phyloP scores from a whole-genome alignment of 92 coral and sea anemone genomes.

The Parazoanthus darwini region DNA sequence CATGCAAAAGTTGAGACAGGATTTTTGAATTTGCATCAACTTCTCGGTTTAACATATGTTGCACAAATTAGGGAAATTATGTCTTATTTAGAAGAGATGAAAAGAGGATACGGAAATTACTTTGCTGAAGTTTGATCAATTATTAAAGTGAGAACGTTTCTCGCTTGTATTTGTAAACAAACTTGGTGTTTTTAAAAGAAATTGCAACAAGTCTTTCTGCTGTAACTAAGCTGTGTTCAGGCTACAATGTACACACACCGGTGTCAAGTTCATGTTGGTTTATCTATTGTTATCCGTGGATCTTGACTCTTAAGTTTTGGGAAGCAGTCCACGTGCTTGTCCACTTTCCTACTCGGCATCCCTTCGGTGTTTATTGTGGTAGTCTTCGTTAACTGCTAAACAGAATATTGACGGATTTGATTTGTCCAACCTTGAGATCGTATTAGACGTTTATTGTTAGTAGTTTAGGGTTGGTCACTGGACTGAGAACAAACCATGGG shows the following conservation, averaged over 20 bases:
- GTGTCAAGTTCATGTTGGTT: too few species aligned
- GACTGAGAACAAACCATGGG: neutral
- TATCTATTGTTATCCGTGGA: too few species aligned
- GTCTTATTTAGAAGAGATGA: neutral
- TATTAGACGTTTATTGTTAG: too few species aligned
- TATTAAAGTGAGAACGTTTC: neutral
- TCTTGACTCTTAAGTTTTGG: neutral
- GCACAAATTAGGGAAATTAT: neutral
- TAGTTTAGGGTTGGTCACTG: neutral
- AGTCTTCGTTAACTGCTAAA: neutral
- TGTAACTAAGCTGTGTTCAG: neutral
- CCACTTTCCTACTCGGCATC: neutral
- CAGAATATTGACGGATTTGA: neutral
- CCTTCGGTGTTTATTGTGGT: neutral
- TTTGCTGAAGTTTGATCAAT: neutral
- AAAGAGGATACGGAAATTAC: too few species aligned
- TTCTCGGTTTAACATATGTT: too few species aligned
- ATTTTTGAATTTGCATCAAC: too few species aligned
- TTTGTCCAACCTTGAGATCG: neutral
- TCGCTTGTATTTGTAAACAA: too few species aligned
- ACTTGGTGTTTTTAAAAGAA: neutral
- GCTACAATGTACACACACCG: neutral
- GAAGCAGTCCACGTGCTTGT: neutral
- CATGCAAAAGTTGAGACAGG: neutral
- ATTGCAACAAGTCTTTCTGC: too few species aligned